Conservation (phyloP, 1,140 invertebrate species). For the Saccostrea glomerata region DNA sequence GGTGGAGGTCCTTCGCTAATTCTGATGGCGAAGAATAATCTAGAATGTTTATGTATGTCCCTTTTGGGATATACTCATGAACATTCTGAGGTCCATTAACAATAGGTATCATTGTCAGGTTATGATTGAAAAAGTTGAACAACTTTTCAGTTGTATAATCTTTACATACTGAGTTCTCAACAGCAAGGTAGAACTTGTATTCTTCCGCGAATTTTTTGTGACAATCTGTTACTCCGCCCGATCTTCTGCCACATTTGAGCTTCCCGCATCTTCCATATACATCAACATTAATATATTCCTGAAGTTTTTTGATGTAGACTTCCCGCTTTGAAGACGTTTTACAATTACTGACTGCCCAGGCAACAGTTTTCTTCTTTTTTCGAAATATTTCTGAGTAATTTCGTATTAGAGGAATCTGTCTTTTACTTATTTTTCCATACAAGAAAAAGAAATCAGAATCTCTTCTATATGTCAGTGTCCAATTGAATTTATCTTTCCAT, state of each 20-base stretch:
- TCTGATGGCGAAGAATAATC: neutral
- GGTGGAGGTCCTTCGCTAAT: neutral
- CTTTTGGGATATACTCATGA: neutral
- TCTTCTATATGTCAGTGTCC: constrained; percentile 66
- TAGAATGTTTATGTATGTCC: neutral
- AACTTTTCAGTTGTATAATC: constrained; percentile 24
- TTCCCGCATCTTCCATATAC: constrained; percentile 83
- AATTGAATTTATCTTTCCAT: constrained; percentile 63
- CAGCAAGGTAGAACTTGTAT: constrained; percentile 25
- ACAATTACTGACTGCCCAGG: constrained; percentile 84
- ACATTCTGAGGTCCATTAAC: neutral
- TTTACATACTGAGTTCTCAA: constrained; percentile 21
- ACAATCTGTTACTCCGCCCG: neutral
- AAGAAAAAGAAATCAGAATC: constrained; percentile 65
- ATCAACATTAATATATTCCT: constrained; percentile 82
- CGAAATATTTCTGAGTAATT: constrained; percentile 45
- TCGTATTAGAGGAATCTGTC: neutral
- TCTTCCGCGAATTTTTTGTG: neutral
- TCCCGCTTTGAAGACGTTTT: constrained; percentile 80
- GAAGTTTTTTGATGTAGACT: constrained; percentile 80
- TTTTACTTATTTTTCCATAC: constrained; percentile 53
- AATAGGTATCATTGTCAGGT: neutral
- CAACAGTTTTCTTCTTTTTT: constrained; percentile 74
- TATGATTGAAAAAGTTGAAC: neutral
- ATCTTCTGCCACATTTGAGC: constrained; percentile 41